Conservation (phyloP, 1,140 invertebrate genomes). For the Augochlora pura region DNA sequence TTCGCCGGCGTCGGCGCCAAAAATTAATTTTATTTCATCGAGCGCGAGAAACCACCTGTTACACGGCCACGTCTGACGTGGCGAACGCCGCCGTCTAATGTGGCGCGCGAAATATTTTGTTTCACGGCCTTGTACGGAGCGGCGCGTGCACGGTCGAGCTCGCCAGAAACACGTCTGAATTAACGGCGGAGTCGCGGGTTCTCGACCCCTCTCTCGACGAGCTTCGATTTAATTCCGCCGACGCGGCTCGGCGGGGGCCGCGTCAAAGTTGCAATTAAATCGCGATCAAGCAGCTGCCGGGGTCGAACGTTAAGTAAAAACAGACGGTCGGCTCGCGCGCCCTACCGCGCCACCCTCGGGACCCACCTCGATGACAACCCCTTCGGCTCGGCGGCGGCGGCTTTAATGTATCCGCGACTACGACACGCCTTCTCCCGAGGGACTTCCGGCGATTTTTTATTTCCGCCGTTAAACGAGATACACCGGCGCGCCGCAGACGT, state of each 20-base stretch:
- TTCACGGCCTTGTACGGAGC: background rate
- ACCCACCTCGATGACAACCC: background rate
- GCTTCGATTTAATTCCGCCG: conserved; percentile 12
- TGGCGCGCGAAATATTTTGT: conserved; percentile 16
- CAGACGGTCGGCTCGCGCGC: background rate
- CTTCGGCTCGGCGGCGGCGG: background rate
- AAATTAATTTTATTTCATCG: conserved; percentile 49
- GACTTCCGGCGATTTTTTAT: background rate
- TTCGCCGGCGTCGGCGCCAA: background rate
- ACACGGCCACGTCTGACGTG: conserved; percentile 10
- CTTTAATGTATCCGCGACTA: background rate
- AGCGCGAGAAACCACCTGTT: conserved; percentile 40
- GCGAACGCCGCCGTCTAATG: background rate
- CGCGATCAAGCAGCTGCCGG: background rate
- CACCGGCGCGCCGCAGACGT: background rate
- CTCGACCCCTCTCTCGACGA: background rate
- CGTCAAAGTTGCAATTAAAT: conserved; percentile 13
- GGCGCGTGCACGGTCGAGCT: background rate
- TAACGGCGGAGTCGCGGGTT: background rate
- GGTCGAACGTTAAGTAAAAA: background rate
- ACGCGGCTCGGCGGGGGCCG: background rate
- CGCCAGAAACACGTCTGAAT: background rate
- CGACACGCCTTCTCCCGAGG: background rate
- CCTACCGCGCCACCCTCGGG: background rate
- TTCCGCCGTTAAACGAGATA: background rate